Evolutionary conservation across 2,797 vertebrate genomes (phyloP).

Genomic region (Hoplostethus mediterraneus): DNA sequence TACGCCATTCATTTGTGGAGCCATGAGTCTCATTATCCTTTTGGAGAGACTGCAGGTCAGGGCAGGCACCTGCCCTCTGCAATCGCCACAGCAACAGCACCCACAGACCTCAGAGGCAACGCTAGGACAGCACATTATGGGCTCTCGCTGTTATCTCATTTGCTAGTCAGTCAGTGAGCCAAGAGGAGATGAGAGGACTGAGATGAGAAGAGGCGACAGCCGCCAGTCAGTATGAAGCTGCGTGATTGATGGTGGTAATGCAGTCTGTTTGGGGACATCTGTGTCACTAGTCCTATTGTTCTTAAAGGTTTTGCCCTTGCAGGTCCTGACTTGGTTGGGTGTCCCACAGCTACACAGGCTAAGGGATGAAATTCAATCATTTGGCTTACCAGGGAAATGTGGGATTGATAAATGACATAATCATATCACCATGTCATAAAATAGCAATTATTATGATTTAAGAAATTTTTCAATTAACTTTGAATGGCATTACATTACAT

Average conservation of each 20-base stretch:
- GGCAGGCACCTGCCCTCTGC: conserved; percentile 68
- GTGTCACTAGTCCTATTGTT: conserved; percentile 35
- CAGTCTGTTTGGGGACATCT: conserved; percentile 53
- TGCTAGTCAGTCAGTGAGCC: conserved; percentile 46
- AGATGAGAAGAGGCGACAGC: conserved; percentile 59
- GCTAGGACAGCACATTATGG: conserved; percentile 38
- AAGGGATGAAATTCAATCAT: background rate
- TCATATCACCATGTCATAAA: background rate
- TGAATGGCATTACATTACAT: background rate
- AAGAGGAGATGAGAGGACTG: conserved; percentile 41
- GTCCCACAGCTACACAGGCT: conserved; percentile 40
- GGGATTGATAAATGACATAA: background rate
- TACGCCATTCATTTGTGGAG: conserved; percentile 77
- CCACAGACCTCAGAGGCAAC: conserved; percentile 55
- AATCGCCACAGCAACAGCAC: conserved; percentile 75
- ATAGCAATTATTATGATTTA: background rate
- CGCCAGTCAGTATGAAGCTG: conserved; percentile 57
- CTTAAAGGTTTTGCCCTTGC: conserved; percentile 46
- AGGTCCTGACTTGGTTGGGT: conserved; percentile 48
- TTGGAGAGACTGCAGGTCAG: conserved; percentile 75
- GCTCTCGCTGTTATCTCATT: conserved; percentile 53
- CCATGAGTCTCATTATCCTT: conserved; percentile 83
- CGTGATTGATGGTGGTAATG: conserved; percentile 72
- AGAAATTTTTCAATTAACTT: conserved; percentile 9
- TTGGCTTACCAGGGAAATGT: background rate